Base-by-base conservation (phyloP, 30 jellyfish, hydroid and myxozoan genomes). In the Calvadosia cruxmelitensis region DNA sequence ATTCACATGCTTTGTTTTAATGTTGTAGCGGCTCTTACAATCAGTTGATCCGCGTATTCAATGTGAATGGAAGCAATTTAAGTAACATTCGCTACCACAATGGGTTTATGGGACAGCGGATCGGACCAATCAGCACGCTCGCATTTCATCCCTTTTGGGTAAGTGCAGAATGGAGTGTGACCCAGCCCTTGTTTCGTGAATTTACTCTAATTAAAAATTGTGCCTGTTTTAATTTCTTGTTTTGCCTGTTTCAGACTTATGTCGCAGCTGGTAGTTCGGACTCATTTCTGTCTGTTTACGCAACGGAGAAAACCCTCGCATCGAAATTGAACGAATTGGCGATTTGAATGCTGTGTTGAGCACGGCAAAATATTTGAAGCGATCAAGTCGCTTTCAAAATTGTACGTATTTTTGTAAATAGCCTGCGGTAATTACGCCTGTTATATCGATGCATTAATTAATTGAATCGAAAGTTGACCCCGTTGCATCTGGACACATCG, bases 131-230 rank as follows among this genome's bases (percentile, higher is more conserved):
- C 49, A 89, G 90, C 69, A 73, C 94, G 64, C 67, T 89, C 27
- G 86, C 94, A 3, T 89, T 81, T 62, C 98, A 89, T 77, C 98
- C 98, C 0, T 68, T 76, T 68, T 89, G 98, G 98, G 98, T 89
- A 77, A 62, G 88, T 52, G n/a, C 30, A 29, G 13, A 13, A 49
- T n/a, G 61, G 61, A 10, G 61, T 10, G n/a, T 10, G 61, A 10
- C n/a, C n/a, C 61, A 49, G 61, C 13, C n/a, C 61, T 49, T n/a
- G n/a, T n/a, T n/a, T n/a, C n/a, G n/a, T n/a, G n/a, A n/a, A n/a
- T n/a, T n/a, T n/a, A n/a, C n/a, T n/a, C n/a, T n/a, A n/a, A n/a
- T n/a, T n/a, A n/a, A n/a, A n/a, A n/a, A n/a, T n/a, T n/a, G n/a
- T n/a, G n/a, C n/a, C n/a, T n/a, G n/a, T n/a, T n/a, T n/a, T n/a